A percentile compares a stretch with the other conserved stretches of the same genome.
Conservation (phyloP, 1,140 invertebrate genomes). For the Hydropsyche tenuis region DNA sequence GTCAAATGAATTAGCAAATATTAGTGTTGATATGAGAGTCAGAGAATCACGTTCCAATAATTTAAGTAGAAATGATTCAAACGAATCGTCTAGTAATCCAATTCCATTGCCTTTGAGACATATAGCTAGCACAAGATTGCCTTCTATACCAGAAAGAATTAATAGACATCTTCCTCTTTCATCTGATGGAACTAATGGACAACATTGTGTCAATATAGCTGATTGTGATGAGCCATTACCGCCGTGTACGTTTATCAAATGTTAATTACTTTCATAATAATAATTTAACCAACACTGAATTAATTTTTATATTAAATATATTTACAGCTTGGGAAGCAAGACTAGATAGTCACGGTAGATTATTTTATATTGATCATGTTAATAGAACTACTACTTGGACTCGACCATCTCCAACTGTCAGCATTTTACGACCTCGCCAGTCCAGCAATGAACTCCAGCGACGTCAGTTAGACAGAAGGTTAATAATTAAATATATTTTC, state of each 20-base stretch:
- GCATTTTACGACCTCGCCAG: constrained; percentile 60
- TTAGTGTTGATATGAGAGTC: constrained; percentile 44
- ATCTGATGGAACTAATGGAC: constrained; percentile 33
- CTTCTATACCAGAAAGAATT: constrained; percentile 61
- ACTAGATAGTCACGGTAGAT: constrained; percentile 89
- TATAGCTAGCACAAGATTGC: constrained; percentile 76
- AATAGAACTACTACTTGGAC: constrained; percentile 94
- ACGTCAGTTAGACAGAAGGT: constrained; percentile 81
- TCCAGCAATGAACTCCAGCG: constrained; percentile 72
- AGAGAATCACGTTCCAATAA: constrained; percentile 48
- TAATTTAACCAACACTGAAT: not conserved
- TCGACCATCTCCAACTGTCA: constrained; percentile 70
- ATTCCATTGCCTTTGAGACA: constrained; percentile 72
- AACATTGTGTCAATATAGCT: constrained; percentile 57
- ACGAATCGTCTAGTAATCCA: constrained; percentile 52
- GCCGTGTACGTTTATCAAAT: constrained; percentile 59
- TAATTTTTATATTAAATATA: constrained; percentile 36
- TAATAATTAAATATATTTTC: constrained; percentile 49
- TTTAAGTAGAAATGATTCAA: constrained; percentile 50
- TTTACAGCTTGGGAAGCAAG: constrained; percentile 87
- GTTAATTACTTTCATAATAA: no score
- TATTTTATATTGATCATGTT: constrained; percentile 93
- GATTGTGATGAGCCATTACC: constrained; percentile 83
- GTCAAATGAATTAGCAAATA: constrained; percentile 48
- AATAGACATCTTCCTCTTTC: constrained; percentile 45